Evolutionary conservation across 1,140 invertebrate species (phyloP).

Genomic region (Argopecten irradians): DNA sequence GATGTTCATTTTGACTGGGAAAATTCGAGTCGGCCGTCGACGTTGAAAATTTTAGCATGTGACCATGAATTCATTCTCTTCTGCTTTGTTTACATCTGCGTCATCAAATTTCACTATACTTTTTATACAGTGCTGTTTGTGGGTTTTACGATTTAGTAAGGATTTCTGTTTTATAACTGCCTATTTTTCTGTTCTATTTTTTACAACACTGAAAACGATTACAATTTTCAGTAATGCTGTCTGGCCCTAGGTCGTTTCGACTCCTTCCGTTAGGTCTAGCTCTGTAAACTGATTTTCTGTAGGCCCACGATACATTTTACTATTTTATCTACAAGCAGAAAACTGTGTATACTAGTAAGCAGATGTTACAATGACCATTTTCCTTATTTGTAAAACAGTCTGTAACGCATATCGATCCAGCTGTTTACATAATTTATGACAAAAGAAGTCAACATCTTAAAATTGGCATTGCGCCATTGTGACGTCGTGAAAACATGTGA

Average conservation of each 20-base stretch:
- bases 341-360: no score
- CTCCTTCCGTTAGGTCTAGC: not conserved
- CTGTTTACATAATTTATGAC: constrained; percentile 23
- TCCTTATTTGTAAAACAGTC: not conserved
- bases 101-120: not conserved
- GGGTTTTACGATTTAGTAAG: not conserved
- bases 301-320: no score
- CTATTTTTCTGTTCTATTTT: no score
- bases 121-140: not conserved
- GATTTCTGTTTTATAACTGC: not conserved
- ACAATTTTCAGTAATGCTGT: not conserved
- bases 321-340: no score
- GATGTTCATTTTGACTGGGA: not conserved
- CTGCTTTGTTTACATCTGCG: not conserved
- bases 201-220: not conserved
- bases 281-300: no score
- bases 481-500: not conserved
- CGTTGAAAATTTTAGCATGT: not conserved
- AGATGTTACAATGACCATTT: not conserved
- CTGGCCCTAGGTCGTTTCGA: not conserved
- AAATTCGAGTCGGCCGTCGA: not conserved
- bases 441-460: constrained; percentile 21
- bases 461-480: constrained; percentile 18
- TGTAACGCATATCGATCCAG: not conserved
- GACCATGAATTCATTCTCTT: not conserved